phyloP scores from a whole-genome alignment of 2,113 vertebrate genomes.

The Hyperopisus bebe region DNA sequence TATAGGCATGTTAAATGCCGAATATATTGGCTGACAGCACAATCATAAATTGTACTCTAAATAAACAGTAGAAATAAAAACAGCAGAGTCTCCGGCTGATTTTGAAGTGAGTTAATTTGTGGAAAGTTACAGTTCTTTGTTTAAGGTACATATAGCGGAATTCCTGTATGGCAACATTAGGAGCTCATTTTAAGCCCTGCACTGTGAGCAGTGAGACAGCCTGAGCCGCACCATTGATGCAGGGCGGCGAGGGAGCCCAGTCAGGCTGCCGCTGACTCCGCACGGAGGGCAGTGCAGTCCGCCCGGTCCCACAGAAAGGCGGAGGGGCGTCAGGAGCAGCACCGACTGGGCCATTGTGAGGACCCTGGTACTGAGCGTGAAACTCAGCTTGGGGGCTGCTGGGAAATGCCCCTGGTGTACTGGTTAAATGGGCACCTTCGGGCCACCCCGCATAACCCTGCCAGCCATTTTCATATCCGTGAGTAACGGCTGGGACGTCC shows the following conservation, averaged over 20 bases:
- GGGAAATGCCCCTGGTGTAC: conserved; percentile 12
- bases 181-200: background rate
- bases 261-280: conserved; percentile 29
- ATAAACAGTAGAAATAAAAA: background rate
- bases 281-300: background rate
- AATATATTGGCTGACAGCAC: background rate
- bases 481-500: conserved; percentile 47
- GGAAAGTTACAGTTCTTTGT: background rate
- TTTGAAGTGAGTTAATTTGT: background rate
- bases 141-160: background rate
- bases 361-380: conserved; percentile 16
- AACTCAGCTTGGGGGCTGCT: conserved; percentile 1
- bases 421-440: conserved; percentile 8
- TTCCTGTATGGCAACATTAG: background rate
- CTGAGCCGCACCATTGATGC: conserved; percentile 33
- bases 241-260: conserved; percentile 22
- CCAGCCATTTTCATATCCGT: conserved; percentile 41
- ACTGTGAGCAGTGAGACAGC: background rate
- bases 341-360: conserved; percentile 17
- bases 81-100: background rate
- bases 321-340: background rate
- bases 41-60: background rate
- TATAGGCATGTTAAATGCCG: background rate
- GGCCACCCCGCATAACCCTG: conserved; percentile 42
- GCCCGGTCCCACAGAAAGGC: background rate